phyloP scores from a whole-genome alignment of 2,888 invertebrate genomes.

The Acheta domesticus region DNA sequence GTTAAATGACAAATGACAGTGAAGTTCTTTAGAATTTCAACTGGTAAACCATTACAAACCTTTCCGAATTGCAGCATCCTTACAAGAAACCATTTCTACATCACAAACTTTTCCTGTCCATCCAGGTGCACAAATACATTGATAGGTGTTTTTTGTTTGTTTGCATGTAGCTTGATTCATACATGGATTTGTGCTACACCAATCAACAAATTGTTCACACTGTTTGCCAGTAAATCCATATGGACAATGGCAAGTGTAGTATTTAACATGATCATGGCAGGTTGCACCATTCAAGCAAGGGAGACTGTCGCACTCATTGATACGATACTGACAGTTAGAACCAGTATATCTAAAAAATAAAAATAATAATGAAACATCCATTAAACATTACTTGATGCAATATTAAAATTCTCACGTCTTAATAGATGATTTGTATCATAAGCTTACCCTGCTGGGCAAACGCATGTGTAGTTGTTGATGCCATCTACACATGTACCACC shows the following conservation, averaged over 20 bases:
- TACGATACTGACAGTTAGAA: conserved; percentile 88
- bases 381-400: not conserved
- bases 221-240: conserved; percentile 85
- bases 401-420: not conserved
- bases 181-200: conserved; percentile 78
- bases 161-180: conserved; percentile 84
- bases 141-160: conserved; percentile 79
- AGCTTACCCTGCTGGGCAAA: conserved; percentile 74
- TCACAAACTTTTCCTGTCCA: conserved; percentile 95
- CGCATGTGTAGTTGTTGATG: conserved; percentile 89
- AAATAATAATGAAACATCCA: not conserved
- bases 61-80: conserved; percentile 78
- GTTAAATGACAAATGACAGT: not conserved
- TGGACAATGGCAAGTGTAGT: conserved; percentile 86
- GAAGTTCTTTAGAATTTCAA: conserved; percentile 19
- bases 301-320: conserved; percentile 88
- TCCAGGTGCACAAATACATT: conserved; percentile 80
- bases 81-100: conserved; percentile 89
- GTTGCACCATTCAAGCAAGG: conserved; percentile 90
- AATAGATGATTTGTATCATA: not conserved
- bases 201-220: conserved; percentile 81
- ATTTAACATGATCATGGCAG: conserved; percentile 75
- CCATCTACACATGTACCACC: conserved; percentile 90
- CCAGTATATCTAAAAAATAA: conserved; percentile 70
- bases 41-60: conserved; percentile 47